Evolutionary conservation across 2,888 invertebrate species (phyloP).

Genomic region (Ormyrus thymus): DNA sequence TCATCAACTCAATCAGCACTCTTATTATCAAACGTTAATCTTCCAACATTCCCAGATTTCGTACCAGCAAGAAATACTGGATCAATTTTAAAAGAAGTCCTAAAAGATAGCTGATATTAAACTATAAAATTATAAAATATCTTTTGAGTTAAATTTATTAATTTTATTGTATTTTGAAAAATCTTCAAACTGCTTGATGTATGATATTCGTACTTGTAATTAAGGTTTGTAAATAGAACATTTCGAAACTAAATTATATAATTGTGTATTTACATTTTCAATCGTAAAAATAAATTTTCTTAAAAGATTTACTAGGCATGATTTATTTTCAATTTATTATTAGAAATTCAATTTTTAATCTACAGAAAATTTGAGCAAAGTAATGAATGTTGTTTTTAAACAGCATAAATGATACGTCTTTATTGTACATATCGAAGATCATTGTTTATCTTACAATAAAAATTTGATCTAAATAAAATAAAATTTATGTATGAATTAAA

Average conservation of each 20-base stretch:
- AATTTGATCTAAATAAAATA: too few relatives aligned
- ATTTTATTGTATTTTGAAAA: conserved; percentile 37
- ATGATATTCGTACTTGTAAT: conserved; percentile 47
- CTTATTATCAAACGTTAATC: conserved; percentile 76
- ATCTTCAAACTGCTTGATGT: conserved; percentile 26
- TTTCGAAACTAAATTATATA: conserved; percentile 50
- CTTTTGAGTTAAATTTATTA: conserved; percentile 23
- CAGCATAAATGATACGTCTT: too few relatives aligned
- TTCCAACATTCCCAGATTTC: conserved; percentile 79
- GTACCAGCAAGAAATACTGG: conserved; percentile 78
- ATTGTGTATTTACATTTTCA: conserved; percentile 37
- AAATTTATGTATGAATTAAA: too few relatives aligned
- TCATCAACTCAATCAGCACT: conserved; percentile 75
- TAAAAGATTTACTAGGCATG: background rate
- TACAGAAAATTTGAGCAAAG: too few relatives aligned
- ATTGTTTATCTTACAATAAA: too few relatives aligned
- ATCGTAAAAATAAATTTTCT: conserved; percentile 45
- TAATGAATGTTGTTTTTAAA: too few relatives aligned
- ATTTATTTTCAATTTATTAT: too few relatives aligned
- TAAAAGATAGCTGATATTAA: conserved; percentile 78
- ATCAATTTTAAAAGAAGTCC: conserved; percentile 80
- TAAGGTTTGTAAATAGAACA: conserved; percentile 47
- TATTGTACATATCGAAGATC: too few relatives aligned
- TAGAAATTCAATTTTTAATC: too few relatives aligned
- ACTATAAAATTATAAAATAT: conserved; percentile 22